Percentiles rank a stretch among this genome's conserved stretches.
phyloP scores from a whole-genome alignment of 2,797 vertebrate species.

The Oreonectes daqikongensis region DNA sequence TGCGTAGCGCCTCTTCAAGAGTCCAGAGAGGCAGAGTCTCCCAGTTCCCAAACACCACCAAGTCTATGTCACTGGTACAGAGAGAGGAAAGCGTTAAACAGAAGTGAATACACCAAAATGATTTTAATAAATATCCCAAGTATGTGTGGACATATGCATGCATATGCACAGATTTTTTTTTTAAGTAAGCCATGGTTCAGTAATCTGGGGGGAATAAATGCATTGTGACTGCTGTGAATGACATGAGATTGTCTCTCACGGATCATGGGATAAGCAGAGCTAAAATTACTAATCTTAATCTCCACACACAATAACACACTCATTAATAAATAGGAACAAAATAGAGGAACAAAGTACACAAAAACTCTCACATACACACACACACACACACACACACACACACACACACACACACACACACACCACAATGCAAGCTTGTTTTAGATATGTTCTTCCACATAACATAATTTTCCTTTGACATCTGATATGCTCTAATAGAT shows the following conservation, averaged over 20 bases:
- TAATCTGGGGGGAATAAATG: slow-evolving; percentile 53
- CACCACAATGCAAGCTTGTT: not conserved
- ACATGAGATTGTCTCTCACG: slow-evolving; percentile 11
- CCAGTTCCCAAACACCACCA: slow-evolving; percentile 98
- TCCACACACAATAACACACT: slow-evolving; percentile 44
- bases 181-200: slow-evolving; percentile 52
- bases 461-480: not conserved
- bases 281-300: slow-evolving; percentile 53
- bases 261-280: slow-evolving; percentile 41
- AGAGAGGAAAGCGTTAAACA: no score
- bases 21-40: slow-evolving; percentile 97
- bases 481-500: no score
- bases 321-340: not conserved
- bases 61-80: slow-evolving; percentile 95
- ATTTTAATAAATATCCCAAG: not conserved
- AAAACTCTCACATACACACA: no score
- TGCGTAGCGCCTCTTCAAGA: slow-evolving; percentile 93
- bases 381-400: not conserved
- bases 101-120: not conserved
- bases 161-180: slow-evolving; percentile 36
- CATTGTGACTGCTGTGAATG: slow-evolving; percentile 18
- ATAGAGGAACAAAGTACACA: not conserved
- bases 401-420: not conserved
- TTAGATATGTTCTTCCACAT: not conserved
- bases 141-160: not conserved